Conservation (phyloP, 1,140 invertebrate species). For the Armadillidium nasatum region DNA sequence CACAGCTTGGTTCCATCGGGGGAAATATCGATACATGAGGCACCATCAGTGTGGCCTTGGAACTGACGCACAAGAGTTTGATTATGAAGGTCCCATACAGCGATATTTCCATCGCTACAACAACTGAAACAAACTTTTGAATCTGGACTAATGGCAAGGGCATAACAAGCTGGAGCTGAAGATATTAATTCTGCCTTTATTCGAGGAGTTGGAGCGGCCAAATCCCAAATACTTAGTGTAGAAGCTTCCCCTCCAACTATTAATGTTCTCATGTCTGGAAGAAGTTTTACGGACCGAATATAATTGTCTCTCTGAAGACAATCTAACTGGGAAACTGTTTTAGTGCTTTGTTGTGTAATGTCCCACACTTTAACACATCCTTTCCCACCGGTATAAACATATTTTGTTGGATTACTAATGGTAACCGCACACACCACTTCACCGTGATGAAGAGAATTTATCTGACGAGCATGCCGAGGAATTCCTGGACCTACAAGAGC, state of each 20-base stretch:
- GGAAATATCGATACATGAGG: conserved; percentile 95
- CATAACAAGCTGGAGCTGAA: conserved; percentile 93
- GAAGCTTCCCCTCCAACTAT: conserved; percentile 96
- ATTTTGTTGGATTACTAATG: conserved; percentile 79
- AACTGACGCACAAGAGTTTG: conserved; percentile 90
- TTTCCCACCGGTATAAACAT: conserved; percentile 98
- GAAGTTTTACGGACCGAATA: conserved; percentile 90
- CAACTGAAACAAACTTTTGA: conserved; percentile 95
- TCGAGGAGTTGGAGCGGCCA: conserved; percentile 58
- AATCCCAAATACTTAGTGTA: conserved; percentile 93
- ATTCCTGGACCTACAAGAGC: conserved; percentile 86
- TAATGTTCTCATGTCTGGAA: conserved; percentile 91
- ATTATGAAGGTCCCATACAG: conserved; percentile 92
- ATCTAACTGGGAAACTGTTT: conserved; percentile 84
- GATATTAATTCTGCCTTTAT: conserved; percentile 84
- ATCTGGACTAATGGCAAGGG: conserved; percentile 91
- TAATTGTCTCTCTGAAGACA: conserved; percentile 99
- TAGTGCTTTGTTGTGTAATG: conserved; percentile 73
- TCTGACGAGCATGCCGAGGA: conserved; percentile 81
- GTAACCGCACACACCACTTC: conserved; percentile 89
- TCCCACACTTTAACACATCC: conserved; percentile 90
- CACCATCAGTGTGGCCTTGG: conserved; percentile 94
- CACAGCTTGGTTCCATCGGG: conserved; percentile 91
- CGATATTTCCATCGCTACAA: conserved; percentile 92
- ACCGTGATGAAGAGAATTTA: conserved; percentile 87